Conservation (phyloP, 2,797 vertebrate species). For the Rallus crepitans region DNA sequence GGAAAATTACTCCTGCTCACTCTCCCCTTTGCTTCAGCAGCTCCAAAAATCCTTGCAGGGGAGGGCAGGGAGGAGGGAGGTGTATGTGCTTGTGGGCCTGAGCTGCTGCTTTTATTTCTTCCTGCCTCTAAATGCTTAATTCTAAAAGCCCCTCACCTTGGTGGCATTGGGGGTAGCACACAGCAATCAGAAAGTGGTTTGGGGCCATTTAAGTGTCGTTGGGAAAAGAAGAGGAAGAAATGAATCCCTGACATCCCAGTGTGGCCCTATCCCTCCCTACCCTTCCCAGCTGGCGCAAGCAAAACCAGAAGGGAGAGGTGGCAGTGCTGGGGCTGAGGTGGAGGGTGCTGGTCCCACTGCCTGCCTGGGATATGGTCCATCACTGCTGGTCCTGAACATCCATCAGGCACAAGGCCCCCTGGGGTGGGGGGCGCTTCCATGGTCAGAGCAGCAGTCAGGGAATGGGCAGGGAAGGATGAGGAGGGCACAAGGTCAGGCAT, state of each 20-base stretch:
- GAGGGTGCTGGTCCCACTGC: neutral
- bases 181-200: neutral
- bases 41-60: neutral
- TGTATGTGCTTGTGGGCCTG: neutral
- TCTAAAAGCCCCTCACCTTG: neutral
- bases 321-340: rapidly evolving
- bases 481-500: neutral
- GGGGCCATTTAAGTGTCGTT: neutral
- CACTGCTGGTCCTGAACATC: neutral
- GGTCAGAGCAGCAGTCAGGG: neutral
- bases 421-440: rapidly evolving
- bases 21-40: conserved; percentile 5
- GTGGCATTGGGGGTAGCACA: neutral
- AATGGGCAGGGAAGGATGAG: neutral
- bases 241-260: neutral
- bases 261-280: neutral
- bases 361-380: rapidly evolving
- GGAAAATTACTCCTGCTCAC: conserved; percentile 44
- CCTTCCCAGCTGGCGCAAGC: neutral
- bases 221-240: neutral
- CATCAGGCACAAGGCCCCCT: rapidly evolving
- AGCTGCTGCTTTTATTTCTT: neutral
- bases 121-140: neutral
- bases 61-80: neutral
- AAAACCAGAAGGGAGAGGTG: neutral